Evolutionary conservation across 1,140 invertebrate species (phyloP).

Genomic region (Drosophila funebris): DNA sequence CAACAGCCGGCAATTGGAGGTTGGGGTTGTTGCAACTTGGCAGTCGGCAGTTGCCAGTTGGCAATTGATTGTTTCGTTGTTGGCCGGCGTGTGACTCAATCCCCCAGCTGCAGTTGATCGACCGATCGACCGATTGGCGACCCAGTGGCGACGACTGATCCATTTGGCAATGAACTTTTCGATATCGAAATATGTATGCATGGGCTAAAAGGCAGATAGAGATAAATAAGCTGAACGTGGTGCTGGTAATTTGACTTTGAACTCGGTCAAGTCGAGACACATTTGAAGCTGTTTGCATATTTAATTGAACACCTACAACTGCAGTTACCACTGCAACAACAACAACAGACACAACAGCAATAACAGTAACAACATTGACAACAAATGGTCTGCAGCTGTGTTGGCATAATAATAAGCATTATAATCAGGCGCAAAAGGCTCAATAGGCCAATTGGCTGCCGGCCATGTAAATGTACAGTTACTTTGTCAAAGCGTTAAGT

Average conservation of each 20-base stretch:
- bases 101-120: constrained; percentile 66
- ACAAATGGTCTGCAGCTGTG: constrained; percentile 73
- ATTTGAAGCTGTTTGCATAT: constrained; percentile 82
- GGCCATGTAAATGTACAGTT: constrained; percentile 60
- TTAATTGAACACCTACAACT: constrained; percentile 79
- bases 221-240: constrained; percentile 56
- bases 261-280: constrained; percentile 81
- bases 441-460: constrained; percentile 71
- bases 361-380: neutral
- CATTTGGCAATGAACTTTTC: constrained; percentile 82
- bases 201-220: constrained; percentile 32
- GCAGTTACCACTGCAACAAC: constrained; percentile 20
- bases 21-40: constrained; percentile 55
- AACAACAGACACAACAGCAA: constrained; percentile 17
- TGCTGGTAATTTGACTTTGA: constrained; percentile 77
- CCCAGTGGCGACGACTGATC: constrained; percentile 57
- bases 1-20: constrained; percentile 46
- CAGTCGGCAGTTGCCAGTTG: constrained; percentile 36
- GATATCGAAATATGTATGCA: constrained; percentile 50
- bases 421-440: constrained; percentile 79
- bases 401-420: constrained; percentile 73
- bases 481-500: constrained; percentile 64
- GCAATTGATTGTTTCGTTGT: neutral
- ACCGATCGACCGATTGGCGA: constrained; percentile 56
- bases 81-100: constrained; percentile 73